phyloP scores from a whole-genome alignment of 2,113 vertebrate species.

The Onychostoma macrolepis region DNA sequence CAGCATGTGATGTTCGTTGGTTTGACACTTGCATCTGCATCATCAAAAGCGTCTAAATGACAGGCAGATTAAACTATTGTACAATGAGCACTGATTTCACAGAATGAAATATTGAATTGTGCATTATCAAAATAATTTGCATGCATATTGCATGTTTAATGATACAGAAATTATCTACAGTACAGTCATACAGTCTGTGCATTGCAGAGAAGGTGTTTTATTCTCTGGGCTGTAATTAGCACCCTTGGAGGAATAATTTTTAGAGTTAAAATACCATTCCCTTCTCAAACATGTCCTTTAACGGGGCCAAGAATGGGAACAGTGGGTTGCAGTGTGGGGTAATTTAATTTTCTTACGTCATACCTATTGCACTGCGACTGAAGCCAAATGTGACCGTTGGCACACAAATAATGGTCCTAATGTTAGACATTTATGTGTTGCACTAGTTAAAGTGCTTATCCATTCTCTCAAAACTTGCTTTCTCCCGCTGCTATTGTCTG shows the following conservation, averaged over 20 bases:
- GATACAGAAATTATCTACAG: background rate
- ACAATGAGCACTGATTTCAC: background rate
- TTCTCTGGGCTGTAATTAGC: background rate
- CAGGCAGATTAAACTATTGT: background rate
- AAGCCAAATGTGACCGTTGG: background rate
- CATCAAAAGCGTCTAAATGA: background rate
- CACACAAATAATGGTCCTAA: background rate
- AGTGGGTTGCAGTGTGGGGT: background rate
- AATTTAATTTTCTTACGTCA: conserved; percentile 10
- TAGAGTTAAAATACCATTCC: background rate
- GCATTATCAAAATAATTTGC: background rate
- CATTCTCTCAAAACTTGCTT: background rate
- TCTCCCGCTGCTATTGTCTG: background rate
- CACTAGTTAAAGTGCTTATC: background rate
- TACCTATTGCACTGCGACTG: background rate
- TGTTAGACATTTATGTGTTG: background rate
- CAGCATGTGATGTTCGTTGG: background rate
- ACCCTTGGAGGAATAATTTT: background rate
- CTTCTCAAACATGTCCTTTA: background rate
- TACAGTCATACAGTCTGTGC: background rate
- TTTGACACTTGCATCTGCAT: conserved; percentile 14
- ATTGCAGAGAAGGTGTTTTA: background rate
- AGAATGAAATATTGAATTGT: background rate
- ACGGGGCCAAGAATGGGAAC: background rate
- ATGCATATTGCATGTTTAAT: background rate